A percentile compares a stretch with the other conserved stretches of the same genome.
Conservation (phyloP, 2,113 vertebrate genomes). For the Eptesicus fuscus region DNA sequence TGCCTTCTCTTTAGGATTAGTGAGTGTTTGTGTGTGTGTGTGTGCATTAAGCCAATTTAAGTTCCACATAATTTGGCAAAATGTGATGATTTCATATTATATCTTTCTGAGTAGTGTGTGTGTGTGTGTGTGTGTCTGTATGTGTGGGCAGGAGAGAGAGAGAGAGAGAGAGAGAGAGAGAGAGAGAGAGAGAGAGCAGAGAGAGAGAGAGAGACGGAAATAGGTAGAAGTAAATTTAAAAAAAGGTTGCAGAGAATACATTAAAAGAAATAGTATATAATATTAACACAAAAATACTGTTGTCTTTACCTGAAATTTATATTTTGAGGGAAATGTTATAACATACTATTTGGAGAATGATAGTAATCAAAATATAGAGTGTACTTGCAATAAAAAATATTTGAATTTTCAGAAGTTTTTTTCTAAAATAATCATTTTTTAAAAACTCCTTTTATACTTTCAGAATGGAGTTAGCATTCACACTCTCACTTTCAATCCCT, state of each 20-base stretch:
- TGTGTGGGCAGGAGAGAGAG: too few species aligned
- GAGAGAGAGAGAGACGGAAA: background rate
- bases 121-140: background rate
- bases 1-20: background rate
- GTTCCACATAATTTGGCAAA: background rate
- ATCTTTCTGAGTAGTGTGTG: background rate
- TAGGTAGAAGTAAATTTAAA: background rate
- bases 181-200: background rate
- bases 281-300: background rate
- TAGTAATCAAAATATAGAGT: background rate
- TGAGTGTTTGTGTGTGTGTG: background rate
- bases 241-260: background rate
- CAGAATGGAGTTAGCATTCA: background rate
- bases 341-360: background rate
- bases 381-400: background rate
- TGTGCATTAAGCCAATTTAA: background rate
- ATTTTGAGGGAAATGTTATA: background rate
- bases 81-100: background rate
- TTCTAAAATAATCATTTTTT: constrained; percentile 18
- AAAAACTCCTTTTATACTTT: background rate
- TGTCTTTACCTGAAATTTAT: background rate
- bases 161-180: background rate
- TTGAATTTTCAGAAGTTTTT: constrained; percentile 5
- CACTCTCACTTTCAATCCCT: background rate
- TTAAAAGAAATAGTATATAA: background rate